Evolutionary conservation across 2,888 invertebrate genomes (phyloP), one percentile per base, ranked within the genome.

Genomic region (Zaprionus lineosus): DNA sequence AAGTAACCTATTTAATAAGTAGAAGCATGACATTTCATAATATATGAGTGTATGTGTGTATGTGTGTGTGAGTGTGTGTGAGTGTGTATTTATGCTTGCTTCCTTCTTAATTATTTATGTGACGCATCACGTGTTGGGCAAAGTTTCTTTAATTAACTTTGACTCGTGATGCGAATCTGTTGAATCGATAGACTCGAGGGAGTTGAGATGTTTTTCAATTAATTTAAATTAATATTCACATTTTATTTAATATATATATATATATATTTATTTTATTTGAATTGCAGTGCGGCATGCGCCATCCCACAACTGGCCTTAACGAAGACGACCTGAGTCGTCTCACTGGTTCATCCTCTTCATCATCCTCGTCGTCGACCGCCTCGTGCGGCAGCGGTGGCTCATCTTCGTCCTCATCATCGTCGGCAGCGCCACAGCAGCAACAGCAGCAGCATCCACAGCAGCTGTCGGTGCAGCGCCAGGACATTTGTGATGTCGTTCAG

Each of bases 241-340:
- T 48, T 48, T 12, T 43, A 39, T 46, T 44, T 2, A 5, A 14
- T 5, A 31, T 14, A 15, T 36, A 16, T 18, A 2, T 36, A n/a
- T 6, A n/a, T n/a, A n/a, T n/a, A n/a, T 24, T 9, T 9, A 15
- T 19, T 16, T 21, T 36, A 5, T 47, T 72, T 7, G 46, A 0
- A 21, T 87, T 88, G 51, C 72, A 90, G 90, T 90, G 90, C 90
- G 90, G 90, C 88, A 90, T 90, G 90, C 90, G 90, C 88, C 90
- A 90, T 87, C 90, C 90, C 86, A 90, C 89, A 84, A 89, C 89
- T 81, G 90, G 89, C 86, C 89, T 89, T 83, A 90, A 89, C 84
- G 90, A 90, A 86, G 90, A 89, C 90, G 90, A 90, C 89, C 81
- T 90, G 61, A 90, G 90, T 90, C 90, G 90, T 90, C 90, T 90